phyloP scores from a whole-genome alignment of 2,888 invertebrate species.

The Brenthis ino region DNA sequence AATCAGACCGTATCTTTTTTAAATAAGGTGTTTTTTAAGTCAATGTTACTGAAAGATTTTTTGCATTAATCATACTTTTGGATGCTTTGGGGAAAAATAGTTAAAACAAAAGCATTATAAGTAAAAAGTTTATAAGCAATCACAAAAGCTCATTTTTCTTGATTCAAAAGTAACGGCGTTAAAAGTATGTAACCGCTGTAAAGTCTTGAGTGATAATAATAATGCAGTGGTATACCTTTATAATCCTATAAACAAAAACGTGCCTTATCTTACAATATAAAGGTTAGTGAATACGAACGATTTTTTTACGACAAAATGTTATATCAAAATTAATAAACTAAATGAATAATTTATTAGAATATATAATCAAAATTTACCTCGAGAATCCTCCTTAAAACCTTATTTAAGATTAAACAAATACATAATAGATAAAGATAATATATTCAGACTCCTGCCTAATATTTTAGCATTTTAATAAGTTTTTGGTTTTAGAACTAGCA shows the following conservation, averaged over 20 bases:
- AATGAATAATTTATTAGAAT: neutral
- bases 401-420: neutral
- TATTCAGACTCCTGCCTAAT: neutral
- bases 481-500: too few relatives aligned
- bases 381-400: neutral
- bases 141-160: neutral
- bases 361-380: too few relatives aligned
- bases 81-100: too few relatives aligned
- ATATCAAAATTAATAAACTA: neutral
- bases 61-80: too few relatives aligned
- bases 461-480: neutral
- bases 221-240: slow-evolving; percentile 21
- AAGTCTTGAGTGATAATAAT: slow-evolving; percentile 24
- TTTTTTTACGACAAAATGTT: neutral
- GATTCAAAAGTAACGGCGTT: neutral
- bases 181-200: slow-evolving; percentile 11
- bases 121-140: neutral
- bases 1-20: too few relatives aligned
- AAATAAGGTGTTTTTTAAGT: too few relatives aligned
- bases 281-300: slow-evolving; percentile 8
- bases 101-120: too few relatives aligned
- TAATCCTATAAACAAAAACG: slow-evolving; percentile 31
- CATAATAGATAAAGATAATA: neutral
- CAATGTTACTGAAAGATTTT: too few relatives aligned
- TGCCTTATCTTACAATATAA: slow-evolving; percentile 33